A percentile compares a stretch with the other conserved stretches of the same genome.
These are phyloP conservation scores for Sinodicranocentrus sp. DNA, from an alignment of 2,888 invertebrate species.

Conservation along the genomic window DNA sequence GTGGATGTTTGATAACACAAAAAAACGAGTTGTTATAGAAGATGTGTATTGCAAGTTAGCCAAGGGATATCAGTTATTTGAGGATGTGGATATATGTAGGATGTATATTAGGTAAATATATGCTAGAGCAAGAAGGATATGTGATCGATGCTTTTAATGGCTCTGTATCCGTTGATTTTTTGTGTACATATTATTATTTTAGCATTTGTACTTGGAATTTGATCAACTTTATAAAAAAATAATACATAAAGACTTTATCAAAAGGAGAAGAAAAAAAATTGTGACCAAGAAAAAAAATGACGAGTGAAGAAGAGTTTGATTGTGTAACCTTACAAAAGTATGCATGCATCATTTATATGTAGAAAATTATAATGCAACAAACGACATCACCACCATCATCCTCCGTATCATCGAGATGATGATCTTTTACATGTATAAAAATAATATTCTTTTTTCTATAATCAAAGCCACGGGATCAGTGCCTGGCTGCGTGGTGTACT, in stretches of 20 bases:
- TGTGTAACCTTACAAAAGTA: slow-evolving; percentile 64
- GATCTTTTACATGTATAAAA: slow-evolving; percentile 19
- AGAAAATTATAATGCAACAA: slow-evolving; percentile 37
- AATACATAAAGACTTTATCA: slow-evolving; percentile 46
- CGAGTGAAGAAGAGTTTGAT: slow-evolving; percentile 53
- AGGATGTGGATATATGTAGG: not conserved
- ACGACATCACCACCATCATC: slow-evolving; percentile 24
- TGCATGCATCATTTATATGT: slow-evolving; percentile 21
- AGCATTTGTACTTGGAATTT: slow-evolving; percentile 24
- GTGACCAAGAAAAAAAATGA: slow-evolving; percentile 35
- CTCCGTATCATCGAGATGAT: slow-evolving; percentile 23
- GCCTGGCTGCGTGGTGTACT: slow-evolving; percentile 59
- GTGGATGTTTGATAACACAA: slow-evolving; percentile 43
- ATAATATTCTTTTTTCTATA: slow-evolving; percentile 56
- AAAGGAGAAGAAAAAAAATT: no score
- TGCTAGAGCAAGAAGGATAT: no score
- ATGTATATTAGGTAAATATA: slow-evolving; percentile 19
- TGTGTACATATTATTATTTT: slow-evolving; percentile 43
- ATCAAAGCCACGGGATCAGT: slow-evolving; percentile 63
- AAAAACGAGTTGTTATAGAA: slow-evolving; percentile 34
- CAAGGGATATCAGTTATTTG: not conserved
- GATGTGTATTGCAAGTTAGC: not conserved
- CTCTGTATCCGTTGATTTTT: slow-evolving; percentile 13
- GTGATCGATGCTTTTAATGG: not conserved
- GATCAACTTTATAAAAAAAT: slow-evolving; percentile 47